Conservation (phyloP, 53 echinoderm and acorn worm species). For the Holothuria leucospilota region DNA sequence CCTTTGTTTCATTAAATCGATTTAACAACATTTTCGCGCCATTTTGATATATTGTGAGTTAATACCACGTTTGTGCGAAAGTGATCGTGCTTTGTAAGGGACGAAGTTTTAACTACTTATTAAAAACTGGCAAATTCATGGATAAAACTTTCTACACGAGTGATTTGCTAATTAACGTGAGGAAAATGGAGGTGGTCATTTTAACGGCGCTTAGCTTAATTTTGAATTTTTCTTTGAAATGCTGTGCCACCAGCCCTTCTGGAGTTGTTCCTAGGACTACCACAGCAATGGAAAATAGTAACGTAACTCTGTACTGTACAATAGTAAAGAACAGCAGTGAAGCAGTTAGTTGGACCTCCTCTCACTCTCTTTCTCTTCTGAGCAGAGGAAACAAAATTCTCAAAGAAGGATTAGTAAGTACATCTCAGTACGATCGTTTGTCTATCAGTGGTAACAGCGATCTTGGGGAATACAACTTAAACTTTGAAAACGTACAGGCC, state of each 20-base stretch:
- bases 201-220: background rate
- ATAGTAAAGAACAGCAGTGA: conserved; percentile 4
- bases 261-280: background rate
- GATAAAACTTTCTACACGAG: too few species aligned
- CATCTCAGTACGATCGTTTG: conserved; percentile 12
- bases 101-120: too few species aligned
- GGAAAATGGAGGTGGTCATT: background rate
- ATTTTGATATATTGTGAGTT: too few species aligned
- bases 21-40: too few species aligned
- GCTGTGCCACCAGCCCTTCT: background rate
- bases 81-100: too few species aligned
- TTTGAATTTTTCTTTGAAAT: background rate
- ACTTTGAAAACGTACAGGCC: background rate
- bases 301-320: background rate
- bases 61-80: too few species aligned
- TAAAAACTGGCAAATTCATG: too few species aligned
- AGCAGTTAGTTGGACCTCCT: background rate
- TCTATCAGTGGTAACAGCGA: conserved; percentile 22
- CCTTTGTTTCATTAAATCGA: too few species aligned
- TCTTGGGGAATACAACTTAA: conserved; percentile 20
- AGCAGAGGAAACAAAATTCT: background rate
- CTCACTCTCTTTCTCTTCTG: background rate
- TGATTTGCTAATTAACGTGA: too few species aligned
- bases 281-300: background rate
- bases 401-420: background rate